Evolutionary conservation across 2,888 invertebrate genomes (phyloP), one percentile per base, ranked within the genome.

Genomic region (Heliconius charithonia): DNA sequence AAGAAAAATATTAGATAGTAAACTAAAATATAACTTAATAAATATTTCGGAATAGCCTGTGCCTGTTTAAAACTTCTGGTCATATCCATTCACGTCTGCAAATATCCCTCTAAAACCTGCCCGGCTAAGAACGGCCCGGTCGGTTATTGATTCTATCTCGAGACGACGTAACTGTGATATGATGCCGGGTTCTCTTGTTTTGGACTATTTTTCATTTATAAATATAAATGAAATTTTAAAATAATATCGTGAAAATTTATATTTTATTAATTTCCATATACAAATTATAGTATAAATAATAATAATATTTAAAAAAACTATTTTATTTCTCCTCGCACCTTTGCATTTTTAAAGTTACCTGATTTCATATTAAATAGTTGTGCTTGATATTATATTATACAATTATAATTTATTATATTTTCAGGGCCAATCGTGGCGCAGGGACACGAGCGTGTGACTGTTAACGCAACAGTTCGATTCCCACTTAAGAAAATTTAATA

Each of bases 71-170:
- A 74, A 56, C 66, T 67, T 75, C 65, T 66, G 56, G n/a, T 1
- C 66, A 66, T 75, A 66, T 51, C 22, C 66, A 75, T 75, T 67
- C 75, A 51, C 56, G 32, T 66, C 65, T 75, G 27, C n/a, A 75
- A 75, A 75, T 75, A 67, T 29, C 56, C 63, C 32, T 75, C 51
- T 65, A 56, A 75, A 75, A 66, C 51, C 75, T 65, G 74, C 74
- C 63, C 63, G 63, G 41, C 63, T 66, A 75, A 75, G 75, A 75
- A 75, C 75, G 66, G 66, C 75, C 32, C 75, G 75, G 75, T 19
- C 66, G 66, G 75, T 51, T 75, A 75, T 75, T 75, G 75, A 75
- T 75, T 75, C 75, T 75, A 75, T 75, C 56, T 75, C 56, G 65
- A 75, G 75, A 66, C 66, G 66, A 67, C 75, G 32, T 32, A 75